Evolutionary conservation across 2,888 invertebrate species (phyloP).

Genomic region (Idaea aversata): DNA sequence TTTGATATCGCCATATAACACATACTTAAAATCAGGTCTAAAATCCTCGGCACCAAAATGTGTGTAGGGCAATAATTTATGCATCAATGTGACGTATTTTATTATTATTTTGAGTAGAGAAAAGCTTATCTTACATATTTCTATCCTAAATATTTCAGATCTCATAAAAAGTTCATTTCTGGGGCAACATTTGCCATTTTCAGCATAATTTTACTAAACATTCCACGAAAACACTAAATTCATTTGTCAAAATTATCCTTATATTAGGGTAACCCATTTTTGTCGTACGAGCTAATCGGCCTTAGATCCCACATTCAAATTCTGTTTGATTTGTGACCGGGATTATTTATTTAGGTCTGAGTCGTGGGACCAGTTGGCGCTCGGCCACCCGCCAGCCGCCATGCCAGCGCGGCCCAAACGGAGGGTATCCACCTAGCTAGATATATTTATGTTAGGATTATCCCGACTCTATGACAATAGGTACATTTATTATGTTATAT

Average conservation of each 20-base stretch:
- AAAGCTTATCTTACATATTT: not conserved
- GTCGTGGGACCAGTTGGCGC: not conserved
- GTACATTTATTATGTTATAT: not conserved
- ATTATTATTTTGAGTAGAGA: too few relatives aligned
- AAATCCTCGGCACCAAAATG: too few relatives aligned
- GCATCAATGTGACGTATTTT: too few relatives aligned
- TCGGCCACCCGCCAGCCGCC: not conserved
- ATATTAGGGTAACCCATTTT: not conserved
- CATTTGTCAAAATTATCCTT: not conserved
- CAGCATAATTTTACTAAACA: not conserved
- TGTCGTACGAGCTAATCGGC: not conserved
- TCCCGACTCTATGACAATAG: too few relatives aligned
- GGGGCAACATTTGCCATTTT: not conserved
- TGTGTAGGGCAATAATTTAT: too few relatives aligned
- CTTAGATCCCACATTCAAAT: constrained; percentile 2
- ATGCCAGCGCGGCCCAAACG: not conserved
- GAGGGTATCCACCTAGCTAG: not conserved
- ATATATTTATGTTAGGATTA: too few relatives aligned
- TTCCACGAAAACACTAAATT: not conserved
- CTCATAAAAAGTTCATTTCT: not conserved
- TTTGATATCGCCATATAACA: too few relatives aligned
- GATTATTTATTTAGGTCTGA: constrained; percentile 5
- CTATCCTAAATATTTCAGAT: not conserved
- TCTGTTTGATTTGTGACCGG: constrained; percentile 2
- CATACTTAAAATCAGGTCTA: too few relatives aligned